Conservation (phyloP, 2,113 vertebrate genomes). For the Bubalus kerabau region DNA sequence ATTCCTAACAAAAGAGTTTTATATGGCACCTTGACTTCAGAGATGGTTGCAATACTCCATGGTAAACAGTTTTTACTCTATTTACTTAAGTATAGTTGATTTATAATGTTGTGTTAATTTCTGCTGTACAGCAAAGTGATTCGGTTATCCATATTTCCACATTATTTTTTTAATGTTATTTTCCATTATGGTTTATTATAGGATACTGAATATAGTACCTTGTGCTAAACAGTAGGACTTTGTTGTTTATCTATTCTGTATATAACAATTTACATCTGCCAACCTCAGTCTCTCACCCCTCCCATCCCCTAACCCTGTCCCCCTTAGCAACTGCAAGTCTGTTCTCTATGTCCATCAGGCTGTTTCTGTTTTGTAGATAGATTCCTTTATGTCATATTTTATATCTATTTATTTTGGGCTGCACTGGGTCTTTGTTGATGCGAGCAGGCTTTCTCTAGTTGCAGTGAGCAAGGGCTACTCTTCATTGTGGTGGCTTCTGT, state of each 20-base stretch:
- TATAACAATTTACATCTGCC: neutral
- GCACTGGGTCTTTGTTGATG: neutral
- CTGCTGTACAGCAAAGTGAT: neutral
- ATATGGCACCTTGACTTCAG: neutral
- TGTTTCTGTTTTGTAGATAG: neutral
- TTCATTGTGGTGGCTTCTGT: neutral
- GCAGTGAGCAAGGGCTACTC: neutral
- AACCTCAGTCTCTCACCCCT: neutral
- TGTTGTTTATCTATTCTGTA: neutral
- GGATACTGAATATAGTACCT: neutral
- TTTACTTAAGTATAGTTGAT: neutral
- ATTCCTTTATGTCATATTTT: neutral
- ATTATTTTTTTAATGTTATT: neutral
- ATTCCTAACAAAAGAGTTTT: neutral
- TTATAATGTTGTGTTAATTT: neutral
- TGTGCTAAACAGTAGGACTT: neutral
- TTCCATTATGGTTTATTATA: neutral
- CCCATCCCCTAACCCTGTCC: neutral
- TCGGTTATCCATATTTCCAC: neutral
- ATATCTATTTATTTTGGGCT: neutral
- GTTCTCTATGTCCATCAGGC: neutral
- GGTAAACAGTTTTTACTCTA: neutral
- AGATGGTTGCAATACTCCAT: neutral
- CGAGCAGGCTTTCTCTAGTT: neutral
- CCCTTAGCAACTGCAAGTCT: neutral